Evolutionary conservation across 2,888 invertebrate species (phyloP).

Genomic region (Orgyia antiqua): DNA sequence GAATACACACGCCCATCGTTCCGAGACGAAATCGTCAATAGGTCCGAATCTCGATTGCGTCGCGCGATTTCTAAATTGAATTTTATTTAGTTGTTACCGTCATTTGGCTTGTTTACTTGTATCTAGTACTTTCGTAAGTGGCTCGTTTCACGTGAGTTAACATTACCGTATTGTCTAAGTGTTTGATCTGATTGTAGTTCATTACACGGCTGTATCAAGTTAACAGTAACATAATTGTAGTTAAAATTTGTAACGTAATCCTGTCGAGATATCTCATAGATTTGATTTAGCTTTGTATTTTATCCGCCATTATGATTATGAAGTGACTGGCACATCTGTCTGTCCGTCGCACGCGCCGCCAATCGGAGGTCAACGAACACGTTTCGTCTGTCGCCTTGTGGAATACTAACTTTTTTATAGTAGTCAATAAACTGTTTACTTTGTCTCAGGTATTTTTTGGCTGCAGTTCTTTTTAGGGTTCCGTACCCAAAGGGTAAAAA

Average conservation of each 20-base stretch:
- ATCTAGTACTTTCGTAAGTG: constrained; percentile 6
- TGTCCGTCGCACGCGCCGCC: constrained; percentile 59
- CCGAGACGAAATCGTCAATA: constrained; percentile 51
- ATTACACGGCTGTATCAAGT: constrained; percentile 54
- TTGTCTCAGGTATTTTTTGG: constrained; percentile 23
- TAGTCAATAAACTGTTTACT: constrained; percentile 42
- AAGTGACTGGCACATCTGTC: constrained; percentile 68
- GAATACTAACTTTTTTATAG: constrained; percentile 39
- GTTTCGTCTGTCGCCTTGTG: constrained; percentile 38
- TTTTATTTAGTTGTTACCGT: constrained; percentile 27
- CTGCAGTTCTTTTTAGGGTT: constrained; percentile 5
- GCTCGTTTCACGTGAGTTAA: constrained; percentile 14
- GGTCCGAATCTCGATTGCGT: constrained; percentile 37
- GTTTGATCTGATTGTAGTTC: constrained; percentile 52
- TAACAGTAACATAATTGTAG: constrained; percentile 68
- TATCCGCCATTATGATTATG: constrained; percentile 64
- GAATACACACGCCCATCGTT: constrained; percentile 66
- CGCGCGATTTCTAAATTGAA: constrained; percentile 49
- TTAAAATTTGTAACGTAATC: constrained; percentile 71
- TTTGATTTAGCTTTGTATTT: constrained; percentile 64
- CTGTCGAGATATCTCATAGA: constrained; percentile 63
- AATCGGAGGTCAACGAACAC: constrained; percentile 50
- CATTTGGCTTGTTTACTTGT: constrained; percentile 13
- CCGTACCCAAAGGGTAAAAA: too few relatives aligned
- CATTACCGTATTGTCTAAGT: constrained; percentile 15